These are phyloP conservation scores for Diarsia dahlii DNA, from an alignment of 2,888 invertebrate genomes.

Conservation along the genomic window DNA sequence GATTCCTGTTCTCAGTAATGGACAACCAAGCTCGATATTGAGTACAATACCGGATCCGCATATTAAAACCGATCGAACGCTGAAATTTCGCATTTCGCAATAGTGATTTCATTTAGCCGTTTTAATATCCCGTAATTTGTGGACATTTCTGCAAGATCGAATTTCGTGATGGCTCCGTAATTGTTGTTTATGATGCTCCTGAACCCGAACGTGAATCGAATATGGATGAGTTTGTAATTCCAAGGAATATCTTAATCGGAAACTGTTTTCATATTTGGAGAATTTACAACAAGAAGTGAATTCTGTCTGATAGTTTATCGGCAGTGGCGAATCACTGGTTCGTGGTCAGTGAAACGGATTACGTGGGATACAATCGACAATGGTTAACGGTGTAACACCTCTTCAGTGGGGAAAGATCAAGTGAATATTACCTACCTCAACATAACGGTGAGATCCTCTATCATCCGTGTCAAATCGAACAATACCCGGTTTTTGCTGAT, in stretches of 20 bases:
- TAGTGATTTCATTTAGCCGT: conserved; percentile 55
- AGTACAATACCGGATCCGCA: conserved; percentile 73
- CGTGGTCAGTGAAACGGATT: conserved; percentile 45
- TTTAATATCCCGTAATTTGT: conserved; percentile 52
- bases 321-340: conserved; percentile 29
- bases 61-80: conserved; percentile 45
- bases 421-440: conserved; percentile 60
- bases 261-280: conserved; percentile 19
- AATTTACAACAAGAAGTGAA: conserved; percentile 28
- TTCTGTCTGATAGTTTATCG: conserved; percentile 23
- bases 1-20: conserved; percentile 80
- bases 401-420: conserved; percentile 58
- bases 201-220: conserved; percentile 30
- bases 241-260: conserved; percentile 30
- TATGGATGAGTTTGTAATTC: conserved; percentile 31
- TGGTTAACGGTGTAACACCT: conserved; percentile 63
- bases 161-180: conserved; percentile 40
- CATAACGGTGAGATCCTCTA: conserved; percentile 69
- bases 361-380: conserved; percentile 51
- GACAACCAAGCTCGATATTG: conserved; percentile 72
- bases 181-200: conserved; percentile 49
- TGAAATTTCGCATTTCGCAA: conserved; percentile 51
- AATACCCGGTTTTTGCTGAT: conserved; percentile 62
- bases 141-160: conserved; percentile 36
- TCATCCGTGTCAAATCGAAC: conserved; percentile 66